Conservation (phyloP, 2,797 vertebrate species). For the Acrossocheilus fasciatus region DNA sequence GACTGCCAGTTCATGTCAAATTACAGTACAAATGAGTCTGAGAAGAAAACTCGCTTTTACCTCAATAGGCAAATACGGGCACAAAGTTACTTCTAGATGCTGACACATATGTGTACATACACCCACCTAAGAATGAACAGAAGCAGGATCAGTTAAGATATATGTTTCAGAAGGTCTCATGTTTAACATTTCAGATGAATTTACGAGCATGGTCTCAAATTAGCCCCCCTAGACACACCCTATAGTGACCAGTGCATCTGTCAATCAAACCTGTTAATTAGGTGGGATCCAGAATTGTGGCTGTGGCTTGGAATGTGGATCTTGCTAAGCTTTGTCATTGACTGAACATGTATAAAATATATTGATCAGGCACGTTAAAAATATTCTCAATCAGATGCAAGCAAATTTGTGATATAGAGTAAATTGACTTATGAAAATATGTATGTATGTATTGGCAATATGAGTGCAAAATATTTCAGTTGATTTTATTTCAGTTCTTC, state of each 20-base stretch:
- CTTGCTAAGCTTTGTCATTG: not conserved
- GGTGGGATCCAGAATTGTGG: not conserved
- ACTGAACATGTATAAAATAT: not conserved
- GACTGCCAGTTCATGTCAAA: slow-evolving; percentile 18
- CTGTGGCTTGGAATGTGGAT: not conserved
- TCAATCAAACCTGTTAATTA: slow-evolving; percentile 50
- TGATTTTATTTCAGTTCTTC: too few relatives aligned
- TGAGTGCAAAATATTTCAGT: too few relatives aligned
- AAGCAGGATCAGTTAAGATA: not conserved
- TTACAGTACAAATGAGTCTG: not conserved
- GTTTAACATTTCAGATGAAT: slow-evolving; percentile 63
- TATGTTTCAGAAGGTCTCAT: slow-evolving; percentile 52
- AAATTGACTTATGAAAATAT: not conserved
- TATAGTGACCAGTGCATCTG: slow-evolving; percentile 41
- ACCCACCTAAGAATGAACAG: slow-evolving; percentile 42
- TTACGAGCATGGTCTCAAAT: slow-evolving; percentile 65
- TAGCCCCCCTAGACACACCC: slow-evolving; percentile 60
- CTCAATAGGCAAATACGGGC: not conserved
- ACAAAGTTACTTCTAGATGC: not conserved
- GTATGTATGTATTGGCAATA: too few relatives aligned
- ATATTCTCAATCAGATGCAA: not conserved
- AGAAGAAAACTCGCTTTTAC: not conserved
- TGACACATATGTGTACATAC: slow-evolving; percentile 38
- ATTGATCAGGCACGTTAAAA: not conserved
- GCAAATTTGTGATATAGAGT: not conserved